Conservation (phyloP, 2,797 vertebrate species). For the Falco columbarius region DNA sequence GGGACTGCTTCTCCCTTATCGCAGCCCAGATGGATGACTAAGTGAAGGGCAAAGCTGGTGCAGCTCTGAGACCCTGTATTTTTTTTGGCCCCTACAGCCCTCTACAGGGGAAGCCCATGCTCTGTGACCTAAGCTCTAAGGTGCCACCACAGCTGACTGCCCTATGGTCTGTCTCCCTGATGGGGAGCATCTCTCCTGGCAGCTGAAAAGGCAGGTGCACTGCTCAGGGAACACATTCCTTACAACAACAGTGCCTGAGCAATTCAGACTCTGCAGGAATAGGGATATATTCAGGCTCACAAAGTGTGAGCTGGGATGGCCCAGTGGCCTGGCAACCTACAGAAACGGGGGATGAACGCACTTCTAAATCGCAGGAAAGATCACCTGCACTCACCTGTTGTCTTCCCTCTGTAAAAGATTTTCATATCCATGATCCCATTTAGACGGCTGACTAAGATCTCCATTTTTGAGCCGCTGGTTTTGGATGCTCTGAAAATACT, state of each 20-base stretch:
- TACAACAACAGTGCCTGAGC: accelerated
- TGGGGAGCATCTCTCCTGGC: not conserved
- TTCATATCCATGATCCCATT: conserved; percentile 98
- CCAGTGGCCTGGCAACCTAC: not conserved
- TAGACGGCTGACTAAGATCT: conserved; percentile 88
- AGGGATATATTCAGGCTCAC: not conserved
- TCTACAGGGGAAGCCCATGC: not conserved
- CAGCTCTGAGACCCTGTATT: not conserved
- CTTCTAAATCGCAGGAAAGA: not conserved
- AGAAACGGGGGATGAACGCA: not conserved
- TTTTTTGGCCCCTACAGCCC: not conserved
- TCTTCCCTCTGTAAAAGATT: conserved; percentile 95
- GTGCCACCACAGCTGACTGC: accelerated
- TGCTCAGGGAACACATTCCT: not conserved
- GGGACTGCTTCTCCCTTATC: not conserved
- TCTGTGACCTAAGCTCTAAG: not conserved
- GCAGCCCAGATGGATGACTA: accelerated
- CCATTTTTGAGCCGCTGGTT: conserved; percentile 82
- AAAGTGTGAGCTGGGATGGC: not conserved
- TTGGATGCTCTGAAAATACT: conserved; percentile 97
- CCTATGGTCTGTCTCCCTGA: not conserved
- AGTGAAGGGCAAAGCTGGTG: not conserved
- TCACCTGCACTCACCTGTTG: conserved; percentile 67
- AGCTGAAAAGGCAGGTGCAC: not conserved
- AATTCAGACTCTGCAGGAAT: not conserved